Percentiles rank a stretch among this genome's conserved stretches.
phyloP scores from a whole-genome alignment of 2,113 vertebrate genomes.

The Campylomormyrus numenius region DNA sequence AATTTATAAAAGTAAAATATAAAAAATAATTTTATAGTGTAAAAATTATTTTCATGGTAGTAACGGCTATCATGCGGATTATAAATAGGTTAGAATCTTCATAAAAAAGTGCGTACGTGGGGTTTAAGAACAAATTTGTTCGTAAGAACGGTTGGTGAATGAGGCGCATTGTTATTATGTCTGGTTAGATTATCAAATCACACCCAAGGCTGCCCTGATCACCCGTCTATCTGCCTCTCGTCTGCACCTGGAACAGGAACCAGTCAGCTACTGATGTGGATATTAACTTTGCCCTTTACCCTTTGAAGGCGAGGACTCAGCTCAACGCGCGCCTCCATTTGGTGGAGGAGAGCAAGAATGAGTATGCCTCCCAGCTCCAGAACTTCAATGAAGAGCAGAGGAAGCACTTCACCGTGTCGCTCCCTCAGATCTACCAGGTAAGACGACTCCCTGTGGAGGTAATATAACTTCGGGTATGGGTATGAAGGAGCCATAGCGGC shows the following conservation, averaged over 20 bases:
- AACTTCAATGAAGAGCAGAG: constrained; percentile 91
- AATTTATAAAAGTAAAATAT: too few species aligned
- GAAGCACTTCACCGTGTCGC: constrained; percentile 89
- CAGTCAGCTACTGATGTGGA: background rate
- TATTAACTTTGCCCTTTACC: background rate
- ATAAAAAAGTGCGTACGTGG: too few species aligned
- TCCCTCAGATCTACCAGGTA: constrained; percentile 97
- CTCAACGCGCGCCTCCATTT: constrained; percentile 84
- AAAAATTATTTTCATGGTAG: too few species aligned
- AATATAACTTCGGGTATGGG: constrained; percentile 5
- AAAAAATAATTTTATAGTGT: too few species aligned
- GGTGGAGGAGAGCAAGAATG: constrained; percentile 96
- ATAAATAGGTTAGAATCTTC: too few species aligned
- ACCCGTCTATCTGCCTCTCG: background rate
- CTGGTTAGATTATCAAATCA: background rate
- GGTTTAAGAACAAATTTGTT: too few species aligned
- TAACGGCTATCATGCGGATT: too few species aligned
- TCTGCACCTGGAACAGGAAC: background rate
- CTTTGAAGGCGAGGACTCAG: constrained; percentile 81
- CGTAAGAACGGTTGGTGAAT: too few species aligned
- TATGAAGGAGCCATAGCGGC: too few species aligned
- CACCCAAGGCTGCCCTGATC: background rate
- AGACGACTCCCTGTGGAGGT: background rate
- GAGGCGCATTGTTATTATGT: background rate
- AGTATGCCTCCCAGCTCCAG: constrained; percentile 93